Conservation (phyloP, 2,113 vertebrate genomes). For the Pycnonotus jocosus region DNA sequence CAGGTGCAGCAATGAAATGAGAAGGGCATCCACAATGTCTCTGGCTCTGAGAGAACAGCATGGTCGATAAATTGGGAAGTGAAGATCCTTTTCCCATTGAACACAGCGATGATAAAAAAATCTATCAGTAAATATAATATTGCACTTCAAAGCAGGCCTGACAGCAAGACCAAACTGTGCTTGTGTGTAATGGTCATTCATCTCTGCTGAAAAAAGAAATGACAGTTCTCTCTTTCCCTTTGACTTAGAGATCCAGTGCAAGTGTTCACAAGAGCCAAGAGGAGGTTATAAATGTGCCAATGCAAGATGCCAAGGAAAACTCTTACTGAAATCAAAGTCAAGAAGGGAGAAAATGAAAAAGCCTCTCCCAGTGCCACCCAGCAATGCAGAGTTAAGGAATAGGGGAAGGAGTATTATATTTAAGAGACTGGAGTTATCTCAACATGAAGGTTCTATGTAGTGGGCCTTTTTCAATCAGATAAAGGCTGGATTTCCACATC, state of each 20-base stretch:
- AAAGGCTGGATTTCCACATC: constrained; percentile 29
- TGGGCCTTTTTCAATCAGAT: not conserved
- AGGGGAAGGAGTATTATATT: not conserved
- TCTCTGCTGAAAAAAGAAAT: not conserved
- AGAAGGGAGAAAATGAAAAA: not conserved
- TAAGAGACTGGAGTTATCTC: not conserved
- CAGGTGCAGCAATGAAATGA: not conserved
- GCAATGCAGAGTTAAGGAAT: not conserved
- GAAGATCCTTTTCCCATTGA: not conserved
- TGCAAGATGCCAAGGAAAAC: not conserved
- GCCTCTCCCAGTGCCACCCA: not conserved
- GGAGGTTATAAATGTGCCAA: not conserved
- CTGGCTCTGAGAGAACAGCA: not conserved
- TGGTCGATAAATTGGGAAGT: not conserved
- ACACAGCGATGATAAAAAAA: not conserved
- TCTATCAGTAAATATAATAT: not conserved
- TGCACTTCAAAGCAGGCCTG: not conserved
- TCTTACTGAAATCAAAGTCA: not conserved
- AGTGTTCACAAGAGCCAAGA: not conserved
- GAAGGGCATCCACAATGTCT: not conserved
- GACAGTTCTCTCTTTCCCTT: not conserved
- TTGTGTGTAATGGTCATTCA: not conserved
- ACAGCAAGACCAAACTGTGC: not conserved
- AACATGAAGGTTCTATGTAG: not conserved
- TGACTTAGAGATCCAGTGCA: not conserved